Conservation (phyloP, 2,113 vertebrate species). For the Dermatemys mawii region DNA sequence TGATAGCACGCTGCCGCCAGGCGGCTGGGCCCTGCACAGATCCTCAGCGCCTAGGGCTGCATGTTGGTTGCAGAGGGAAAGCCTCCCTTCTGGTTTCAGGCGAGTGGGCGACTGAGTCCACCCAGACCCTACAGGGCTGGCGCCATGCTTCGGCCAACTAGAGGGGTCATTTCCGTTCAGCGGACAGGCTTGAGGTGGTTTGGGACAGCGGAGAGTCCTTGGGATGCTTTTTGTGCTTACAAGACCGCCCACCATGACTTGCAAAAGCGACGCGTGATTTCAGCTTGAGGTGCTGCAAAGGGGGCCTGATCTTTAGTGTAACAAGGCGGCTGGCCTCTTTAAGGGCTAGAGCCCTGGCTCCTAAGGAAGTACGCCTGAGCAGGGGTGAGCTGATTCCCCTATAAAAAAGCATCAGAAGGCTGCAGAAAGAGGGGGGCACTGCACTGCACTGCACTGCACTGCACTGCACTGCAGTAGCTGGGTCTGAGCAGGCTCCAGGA, state of each 20-base stretch:
- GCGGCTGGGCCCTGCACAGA: neutral
- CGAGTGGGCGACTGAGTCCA: neutral
- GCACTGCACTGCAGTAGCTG: too few species aligned
- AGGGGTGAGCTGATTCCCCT: too few species aligned
- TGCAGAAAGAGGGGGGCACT: too few species aligned
- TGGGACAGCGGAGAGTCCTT: neutral
- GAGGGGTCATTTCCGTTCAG: neutral
- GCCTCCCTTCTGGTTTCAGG: neutral
- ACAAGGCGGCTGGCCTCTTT: neutral
- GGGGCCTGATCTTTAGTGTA: neutral
- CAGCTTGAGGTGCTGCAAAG: neutral
- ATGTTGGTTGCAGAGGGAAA: neutral
- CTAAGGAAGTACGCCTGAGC: too few species aligned
- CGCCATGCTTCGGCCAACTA: neutral
- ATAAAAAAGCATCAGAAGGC: too few species aligned
- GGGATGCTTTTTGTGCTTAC: neutral
- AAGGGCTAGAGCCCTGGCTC: too few species aligned
- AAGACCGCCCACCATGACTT: neutral
- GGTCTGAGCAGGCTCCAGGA: too few species aligned
- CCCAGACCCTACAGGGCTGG: neutral
- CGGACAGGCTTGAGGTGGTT: neutral
- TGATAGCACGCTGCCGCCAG: neutral
- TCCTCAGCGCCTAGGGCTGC: neutral
- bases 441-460: too few species aligned
- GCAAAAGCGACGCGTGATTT: neutral